Evolutionary conservation across 2,797 vertebrate species (phyloP).

Genomic region (Potorous gilbertii): DNA sequence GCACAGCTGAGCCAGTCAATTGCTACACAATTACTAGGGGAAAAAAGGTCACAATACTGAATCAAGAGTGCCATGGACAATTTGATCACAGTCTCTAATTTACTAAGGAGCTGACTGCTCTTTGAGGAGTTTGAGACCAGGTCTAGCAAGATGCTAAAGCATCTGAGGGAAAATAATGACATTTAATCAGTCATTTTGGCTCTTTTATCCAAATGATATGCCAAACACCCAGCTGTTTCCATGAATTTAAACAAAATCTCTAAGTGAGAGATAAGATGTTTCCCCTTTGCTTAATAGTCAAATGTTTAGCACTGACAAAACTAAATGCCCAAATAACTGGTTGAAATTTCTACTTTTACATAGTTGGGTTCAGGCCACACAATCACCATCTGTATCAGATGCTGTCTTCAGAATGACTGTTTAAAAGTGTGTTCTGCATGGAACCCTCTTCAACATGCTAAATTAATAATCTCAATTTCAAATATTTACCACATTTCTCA

Average conservation of each 20-base stretch:
- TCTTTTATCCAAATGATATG: neutral
- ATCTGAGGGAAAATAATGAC: neutral
- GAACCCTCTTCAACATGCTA: neutral
- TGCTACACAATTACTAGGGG: conserved; percentile 17
- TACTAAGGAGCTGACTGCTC: neutral
- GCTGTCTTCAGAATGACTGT: neutral
- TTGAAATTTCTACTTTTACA: conserved; percentile 12
- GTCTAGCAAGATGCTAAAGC: neutral
- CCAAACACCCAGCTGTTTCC: conserved; percentile 6
- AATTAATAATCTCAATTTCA: conserved; percentile 36
- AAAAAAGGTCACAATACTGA: conserved; percentile 17
- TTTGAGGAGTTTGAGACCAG: neutral
- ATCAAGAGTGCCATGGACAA: neutral
- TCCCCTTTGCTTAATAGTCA: conserved; percentile 16
- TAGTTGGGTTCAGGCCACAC: conserved; percentile 6
- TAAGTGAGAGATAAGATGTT: neutral
- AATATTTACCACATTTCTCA: conserved; percentile 21
- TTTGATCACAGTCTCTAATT: neutral
- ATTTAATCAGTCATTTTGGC: neutral
- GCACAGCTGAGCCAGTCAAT: neutral
- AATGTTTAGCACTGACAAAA: neutral
- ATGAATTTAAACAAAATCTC: conserved; percentile 5
- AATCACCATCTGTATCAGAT: conserved; percentile 17
- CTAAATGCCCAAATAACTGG: neutral
- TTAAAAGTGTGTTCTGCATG: neutral